Base-by-base conservation (phyloP, 2,888 invertebrate genomes). In the Chrysopilus asiliformis region DNA sequence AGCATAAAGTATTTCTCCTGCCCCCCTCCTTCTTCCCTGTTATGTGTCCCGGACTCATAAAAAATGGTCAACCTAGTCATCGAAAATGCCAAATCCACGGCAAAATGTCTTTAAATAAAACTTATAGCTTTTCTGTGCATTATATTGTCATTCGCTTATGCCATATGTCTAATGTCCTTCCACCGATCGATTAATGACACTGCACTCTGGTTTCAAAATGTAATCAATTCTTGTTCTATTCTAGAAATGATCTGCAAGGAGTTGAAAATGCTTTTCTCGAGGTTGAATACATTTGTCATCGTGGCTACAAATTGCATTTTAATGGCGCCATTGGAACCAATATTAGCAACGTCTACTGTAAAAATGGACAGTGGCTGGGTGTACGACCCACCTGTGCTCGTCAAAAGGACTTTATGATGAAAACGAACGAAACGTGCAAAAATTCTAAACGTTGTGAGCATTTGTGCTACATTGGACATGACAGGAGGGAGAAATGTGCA, bases 401-500 rank as follows among this genome's bases (percentile, higher is more conserved):
- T 24, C 27, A 33, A 13, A 34, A 34, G 20, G 34, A 38, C 30
- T 28, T 29, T n/a, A 25, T 25, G 26, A 35, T 29, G 24, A 39
- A 43, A 32, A 18, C 27, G 9, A 41, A 42, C 36, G 34, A 34
- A 33, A 38, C 40, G 34, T 42, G 43, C 37, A 41, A 36, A 30
- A 26, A 34, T 28, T 36, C 34, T 14, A 22, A 37, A 25, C 35
- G 35, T 36, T 47, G 47, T 32, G 43, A 45, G 15, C 47, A 47
- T 34, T 22, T 44, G 8, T 47, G 47, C 34, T 39, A 31, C 33
- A 37, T 40, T 19, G 34, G 35, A 16, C 41, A 16, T 20, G 28
- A 45, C 35, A 56, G 52, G 36, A 50, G 45, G 39, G 63, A 52
- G 44, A 60, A 56, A 45, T 70, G 70, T 45, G 55, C 58, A 14